Evolutionary conservation across 2,113 vertebrate genomes (phyloP).

Genomic region (Eretmochelys imbricata): DNA sequence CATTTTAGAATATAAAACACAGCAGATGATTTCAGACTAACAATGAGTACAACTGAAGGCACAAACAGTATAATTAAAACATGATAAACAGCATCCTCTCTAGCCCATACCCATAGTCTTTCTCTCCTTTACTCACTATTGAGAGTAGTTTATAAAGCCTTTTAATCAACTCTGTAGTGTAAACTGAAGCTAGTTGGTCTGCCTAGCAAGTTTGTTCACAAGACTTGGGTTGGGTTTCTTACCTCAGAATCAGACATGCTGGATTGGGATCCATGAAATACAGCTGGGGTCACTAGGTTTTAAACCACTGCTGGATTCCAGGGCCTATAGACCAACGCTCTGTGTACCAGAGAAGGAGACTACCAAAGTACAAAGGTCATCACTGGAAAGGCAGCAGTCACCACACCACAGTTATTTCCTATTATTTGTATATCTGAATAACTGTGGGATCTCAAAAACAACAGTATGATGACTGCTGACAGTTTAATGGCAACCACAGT

Average conservation of each 20-base stretch:
- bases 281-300: not conserved
- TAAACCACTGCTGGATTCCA: not conserved
- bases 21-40: not conserved
- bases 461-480: rapidly evolving
- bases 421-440: not conserved
- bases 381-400: not conserved
- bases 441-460: not conserved
- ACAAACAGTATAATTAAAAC: conserved; percentile 39
- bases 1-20: not conserved
- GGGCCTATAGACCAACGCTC: not conserved
- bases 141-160: conserved; percentile 46
- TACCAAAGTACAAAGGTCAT: not conserved
- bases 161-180: conserved; percentile 56
- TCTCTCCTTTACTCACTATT: conserved; percentile 61
- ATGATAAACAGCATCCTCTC: not conserved
- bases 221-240: conserved; percentile 39
- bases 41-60: conserved; percentile 41
- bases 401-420: not conserved
- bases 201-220: conserved; percentile 4
- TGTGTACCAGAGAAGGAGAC: not conserved
- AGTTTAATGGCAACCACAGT: not conserved
- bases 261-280: conserved; percentile 29
- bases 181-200: conserved; percentile 42
- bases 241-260: conserved; percentile 14
- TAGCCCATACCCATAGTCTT: not conserved